phyloP scores from a whole-genome alignment of 2,888 invertebrate genomes.

The Polymixis lichenea region DNA sequence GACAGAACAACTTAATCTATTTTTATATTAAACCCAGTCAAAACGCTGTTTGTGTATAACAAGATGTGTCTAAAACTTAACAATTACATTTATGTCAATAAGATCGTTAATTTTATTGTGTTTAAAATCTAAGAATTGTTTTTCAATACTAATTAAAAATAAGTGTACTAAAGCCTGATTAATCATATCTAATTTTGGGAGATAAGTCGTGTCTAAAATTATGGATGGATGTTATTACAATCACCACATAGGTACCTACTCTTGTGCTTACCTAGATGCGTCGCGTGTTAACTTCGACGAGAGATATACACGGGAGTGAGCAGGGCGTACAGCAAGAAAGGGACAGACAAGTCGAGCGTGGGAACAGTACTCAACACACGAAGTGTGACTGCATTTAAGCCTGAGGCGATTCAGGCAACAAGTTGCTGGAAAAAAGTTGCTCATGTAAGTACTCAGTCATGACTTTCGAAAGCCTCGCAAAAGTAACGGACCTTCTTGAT shows the following conservation, averaged over 20 bases:
- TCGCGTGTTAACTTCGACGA: conserved; percentile 57
- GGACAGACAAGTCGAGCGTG: conserved; percentile 78
- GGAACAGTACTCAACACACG: conserved; percentile 75
- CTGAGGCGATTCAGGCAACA: conserved; percentile 75
- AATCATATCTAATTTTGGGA: background rate
- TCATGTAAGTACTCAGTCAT: conserved; percentile 70
- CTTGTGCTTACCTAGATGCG: conserved; percentile 22
- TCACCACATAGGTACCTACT: conserved; percentile 1
- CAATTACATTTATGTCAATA: background rate
- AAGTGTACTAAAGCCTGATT: background rate
- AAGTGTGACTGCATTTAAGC: conserved; percentile 74
- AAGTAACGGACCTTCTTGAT: conserved; percentile 71
- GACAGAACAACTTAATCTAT: background rate
- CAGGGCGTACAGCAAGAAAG: conserved; percentile 57
- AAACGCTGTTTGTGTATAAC: background rate
- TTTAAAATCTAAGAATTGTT: background rate
- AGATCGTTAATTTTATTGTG: no score
- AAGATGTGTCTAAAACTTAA: background rate
- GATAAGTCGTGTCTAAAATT: background rate
- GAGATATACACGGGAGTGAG: conserved; percentile 64
- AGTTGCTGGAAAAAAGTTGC: conserved; percentile 77
- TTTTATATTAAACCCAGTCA: background rate
- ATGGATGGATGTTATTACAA: conserved; percentile 2
- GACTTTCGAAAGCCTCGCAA: conserved; percentile 73
- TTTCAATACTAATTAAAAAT: background rate